phyloP scores from a whole-genome alignment of 2,888 invertebrate species.

The Brenthis ino region DNA sequence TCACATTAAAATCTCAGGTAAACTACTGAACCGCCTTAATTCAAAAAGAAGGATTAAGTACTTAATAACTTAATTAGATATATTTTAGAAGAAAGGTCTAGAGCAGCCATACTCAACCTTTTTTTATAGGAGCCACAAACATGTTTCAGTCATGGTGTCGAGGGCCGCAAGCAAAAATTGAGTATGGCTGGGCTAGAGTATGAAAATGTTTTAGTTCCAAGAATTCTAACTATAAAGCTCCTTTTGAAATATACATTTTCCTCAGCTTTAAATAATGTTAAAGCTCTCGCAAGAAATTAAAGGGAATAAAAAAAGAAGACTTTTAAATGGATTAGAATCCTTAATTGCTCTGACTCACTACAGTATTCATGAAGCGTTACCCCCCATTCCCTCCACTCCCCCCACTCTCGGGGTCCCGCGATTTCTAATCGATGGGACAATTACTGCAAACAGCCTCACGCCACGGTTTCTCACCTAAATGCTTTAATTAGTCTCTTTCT shows the following conservation, averaged over 20 bases:
- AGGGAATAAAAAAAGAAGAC: slow-evolving; percentile 19
- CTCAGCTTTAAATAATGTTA: slow-evolving; percentile 12
- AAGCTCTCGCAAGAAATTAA: slow-evolving; percentile 14
- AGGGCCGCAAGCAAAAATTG: too few relatives aligned
- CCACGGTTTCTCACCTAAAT: slow-evolving; percentile 3
- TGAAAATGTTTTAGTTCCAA: too few relatives aligned
- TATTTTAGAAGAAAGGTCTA: too few relatives aligned
- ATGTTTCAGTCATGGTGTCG: too few relatives aligned
- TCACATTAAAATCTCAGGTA: not conserved
- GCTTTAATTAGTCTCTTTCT: slow-evolving; percentile 10
- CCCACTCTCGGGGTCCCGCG: not conserved
- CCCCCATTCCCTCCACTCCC: not conserved
- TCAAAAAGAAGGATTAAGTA: too few relatives aligned
- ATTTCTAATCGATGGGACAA: slow-evolving; percentile 20
- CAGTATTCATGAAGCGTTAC: slow-evolving; percentile 24
- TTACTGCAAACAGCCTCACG: slow-evolving; percentile 16
- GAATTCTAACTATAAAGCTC: not conserved
- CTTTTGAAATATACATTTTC: not conserved
- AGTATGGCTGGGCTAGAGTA: too few relatives aligned
- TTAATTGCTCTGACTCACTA: slow-evolving; percentile 23
- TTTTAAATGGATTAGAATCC: slow-evolving; percentile 27
- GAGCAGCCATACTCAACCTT: too few relatives aligned
- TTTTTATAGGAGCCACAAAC: too few relatives aligned
- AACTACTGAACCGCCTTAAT: not conserved
- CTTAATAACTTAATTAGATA: too few relatives aligned